Evolutionary conservation across 2,113 vertebrate genomes (phyloP), one percentile per base, ranked within the genome.

Genomic region (Pipra filicauda): DNA sequence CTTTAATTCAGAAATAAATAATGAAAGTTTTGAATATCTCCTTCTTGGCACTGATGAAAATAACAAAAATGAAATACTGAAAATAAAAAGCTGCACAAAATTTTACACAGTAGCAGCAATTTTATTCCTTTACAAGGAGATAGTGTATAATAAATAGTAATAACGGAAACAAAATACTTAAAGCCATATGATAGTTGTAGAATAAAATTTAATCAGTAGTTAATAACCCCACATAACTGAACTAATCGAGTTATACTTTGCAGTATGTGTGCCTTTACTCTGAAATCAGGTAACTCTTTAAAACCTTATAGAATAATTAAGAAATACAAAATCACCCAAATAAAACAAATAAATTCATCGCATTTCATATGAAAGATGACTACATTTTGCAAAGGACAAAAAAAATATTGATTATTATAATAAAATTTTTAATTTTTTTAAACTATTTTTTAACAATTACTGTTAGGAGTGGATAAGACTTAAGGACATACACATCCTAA

Each of bases 191-290:
- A 91, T 97, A 86, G 90, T 61, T 91, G 24, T 65, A 82, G 72
- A 94, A 78, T 35, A 95, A 91, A 94, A 95, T 90, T 88, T 67
- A 61, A 76, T 79, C 64, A 66, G 15, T 90, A 95, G 90, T 96
- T 95, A 97, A 95, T 95, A 91, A 91, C 49, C 30, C 59, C 17
- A 85, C 83, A 96, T 73, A 85, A 65, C 75, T 96, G 72, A 79
- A 95, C 59, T 96, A 97, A 93, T 95, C 93, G 96, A 91, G 49
- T 30, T 91, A 77, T 15, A 86, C 35, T 96, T 95, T 94, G 76
- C 67, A 89, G 83, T 64, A 74, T 39, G 33, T 55, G 91, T 83
- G 88, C 74, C 94, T 95, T 96, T 96, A 92, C 81, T 78, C 89
- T 87, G 89, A 46, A n/a, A 46, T 92, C 35, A 61, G 59, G n/a